Percentiles rank a stretch among this genome's conserved stretches.
Evolutionary conservation across 1,140 invertebrate species (phyloP).

Genomic region (Lethocerus indicus): DNA sequence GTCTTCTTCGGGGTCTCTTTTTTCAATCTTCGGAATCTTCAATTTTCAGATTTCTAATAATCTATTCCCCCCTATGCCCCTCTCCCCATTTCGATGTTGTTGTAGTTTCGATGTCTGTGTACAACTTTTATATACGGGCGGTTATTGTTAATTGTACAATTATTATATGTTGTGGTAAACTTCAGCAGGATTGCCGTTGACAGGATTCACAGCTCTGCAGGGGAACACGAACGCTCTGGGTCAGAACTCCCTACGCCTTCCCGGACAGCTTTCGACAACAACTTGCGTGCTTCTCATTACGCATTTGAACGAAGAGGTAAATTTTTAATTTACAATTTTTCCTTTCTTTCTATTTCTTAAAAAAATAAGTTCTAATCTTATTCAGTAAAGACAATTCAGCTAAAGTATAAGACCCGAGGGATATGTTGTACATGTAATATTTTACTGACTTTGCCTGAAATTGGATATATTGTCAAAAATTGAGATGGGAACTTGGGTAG

Average conservation of each 20-base stretch:
- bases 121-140: neutral
- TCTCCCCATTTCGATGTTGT: neutral
- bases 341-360: no score
- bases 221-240: conserved; percentile 37
- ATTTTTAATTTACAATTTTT: conserved; percentile 14
- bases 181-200: conserved; percentile 35
- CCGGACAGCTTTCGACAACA: conserved; percentile 27
- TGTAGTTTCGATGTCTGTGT: neutral
- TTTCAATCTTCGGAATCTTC: no score
- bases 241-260: conserved; percentile 24
- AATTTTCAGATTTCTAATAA: no score
- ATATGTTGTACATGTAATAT: no score
- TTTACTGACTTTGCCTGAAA: no score
- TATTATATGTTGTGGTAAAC: no score
- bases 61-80: neutral
- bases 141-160: neutral
- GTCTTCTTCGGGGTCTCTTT: neutral
- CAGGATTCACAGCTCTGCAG: conserved; percentile 38
- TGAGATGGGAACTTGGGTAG: no score
- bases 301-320: conserved; percentile 84
- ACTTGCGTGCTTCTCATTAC: conserved; percentile 75
- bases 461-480: no score
- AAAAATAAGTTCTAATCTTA: no score
- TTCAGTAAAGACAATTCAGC: no score
- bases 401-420: no score